Evolutionary conservation across 2,113 vertebrate genomes (phyloP).

Genomic region (Pterophyllum scalare): DNA sequence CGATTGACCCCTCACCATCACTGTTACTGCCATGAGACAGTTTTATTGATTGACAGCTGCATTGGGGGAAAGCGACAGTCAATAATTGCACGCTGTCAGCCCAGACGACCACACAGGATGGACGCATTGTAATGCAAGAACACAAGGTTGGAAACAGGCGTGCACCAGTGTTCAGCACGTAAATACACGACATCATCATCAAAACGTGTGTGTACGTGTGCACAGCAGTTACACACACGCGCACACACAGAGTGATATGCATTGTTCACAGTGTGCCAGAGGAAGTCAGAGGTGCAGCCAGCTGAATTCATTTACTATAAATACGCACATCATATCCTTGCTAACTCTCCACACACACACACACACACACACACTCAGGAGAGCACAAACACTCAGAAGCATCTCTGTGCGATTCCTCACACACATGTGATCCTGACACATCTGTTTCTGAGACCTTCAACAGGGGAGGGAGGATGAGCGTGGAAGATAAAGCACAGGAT

Average conservation of each 20-base stretch:
- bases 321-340: slow-evolving; percentile 52
- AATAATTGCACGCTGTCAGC: slow-evolving; percentile 31
- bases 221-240: not conserved
- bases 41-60: slow-evolving; percentile 53
- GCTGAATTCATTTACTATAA: slow-evolving; percentile 67
- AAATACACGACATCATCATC: slow-evolving; percentile 1
- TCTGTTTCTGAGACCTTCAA: slow-evolving; percentile 41
- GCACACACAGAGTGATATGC: not conserved
- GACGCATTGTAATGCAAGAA: not conserved
- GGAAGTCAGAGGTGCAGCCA: slow-evolving; percentile 57
- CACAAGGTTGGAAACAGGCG: not conserved
- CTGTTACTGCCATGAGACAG: not conserved
- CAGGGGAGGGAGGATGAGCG: slow-evolving; percentile 1
- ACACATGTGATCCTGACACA: slow-evolving; percentile 35
- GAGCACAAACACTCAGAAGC: not conserved
- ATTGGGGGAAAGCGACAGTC: slow-evolving; percentile 38
- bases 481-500: slow-evolving; percentile 3
- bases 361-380: not conserved
- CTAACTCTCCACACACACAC: slow-evolving; percentile 8
- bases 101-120: not conserved
- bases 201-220: not conserved
- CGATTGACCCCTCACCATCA: not conserved
- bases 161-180: not conserved
- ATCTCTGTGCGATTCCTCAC: slow-evolving; percentile 14
- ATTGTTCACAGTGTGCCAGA: slow-evolving; percentile 30